Base-by-base conservation (phyloP, 92 coral and sea anemone species). In the Desmophyllum pertusum region DNA sequence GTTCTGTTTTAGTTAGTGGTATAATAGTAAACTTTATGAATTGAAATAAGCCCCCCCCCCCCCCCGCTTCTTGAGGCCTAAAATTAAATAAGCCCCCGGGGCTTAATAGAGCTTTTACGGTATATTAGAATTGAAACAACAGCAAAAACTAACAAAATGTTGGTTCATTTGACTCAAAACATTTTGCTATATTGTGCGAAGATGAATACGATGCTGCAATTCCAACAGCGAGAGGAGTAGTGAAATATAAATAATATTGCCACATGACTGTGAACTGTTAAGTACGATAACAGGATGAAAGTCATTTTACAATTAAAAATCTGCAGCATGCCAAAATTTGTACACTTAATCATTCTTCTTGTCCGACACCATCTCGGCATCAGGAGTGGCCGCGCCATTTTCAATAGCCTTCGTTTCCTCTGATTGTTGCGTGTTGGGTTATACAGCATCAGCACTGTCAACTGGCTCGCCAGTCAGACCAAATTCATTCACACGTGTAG, bases 401-500 rank as follows among this genome's bases (percentile, higher is more conserved):
- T 77, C 84, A 42, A 40, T 42, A 15, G 48, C 57, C 27, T 50
- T 85, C 4, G 69, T 38, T 37, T 77, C 89, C 29, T 52, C 42
- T 31, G 75, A 29, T 45, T 84, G 73, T 51, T 46, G 74, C 1
- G 31, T 31, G 36, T 18, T 40, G 42, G 63, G 71, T 7, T 72
- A 41, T 18, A 72, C 86, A 13, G 63, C 0, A n/a, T 72, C 86
- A 27, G 82, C 35, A 6, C 55, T 79, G 7, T 91, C 88, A 3
- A 70, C 71, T 0, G 90, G 78, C 52, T 94, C 99, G 27, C 99
- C 99, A 17, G 94, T 88, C 66, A 93, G 85, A 68, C 99, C 99
- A 83, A 94, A 97, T 82, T 97, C 99, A 85, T 97, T 97, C 73
- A 94, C 97, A 30, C 99, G 95, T 86, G 91, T 94, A 48, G 85